Conservation (phyloP, 2,888 invertebrate species). For the Lasioglossum figueresi region DNA sequence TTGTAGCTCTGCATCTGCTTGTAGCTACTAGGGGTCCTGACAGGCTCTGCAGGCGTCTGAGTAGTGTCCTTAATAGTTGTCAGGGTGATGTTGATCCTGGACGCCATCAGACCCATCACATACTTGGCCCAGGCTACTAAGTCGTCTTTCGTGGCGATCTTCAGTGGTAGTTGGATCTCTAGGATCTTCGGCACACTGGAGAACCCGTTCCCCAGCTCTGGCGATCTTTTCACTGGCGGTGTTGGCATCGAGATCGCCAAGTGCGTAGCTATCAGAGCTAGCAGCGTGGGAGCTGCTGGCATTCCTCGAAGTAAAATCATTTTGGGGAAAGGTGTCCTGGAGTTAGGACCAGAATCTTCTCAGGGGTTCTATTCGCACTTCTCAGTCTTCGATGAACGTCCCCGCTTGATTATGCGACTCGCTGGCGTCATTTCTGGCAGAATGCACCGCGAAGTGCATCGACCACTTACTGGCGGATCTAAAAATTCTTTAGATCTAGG, state of each 20-base stretch:
- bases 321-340: neutral
- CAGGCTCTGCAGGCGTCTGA: neutral
- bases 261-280: conserved; percentile 46
- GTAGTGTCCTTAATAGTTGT: conserved; percentile 52
- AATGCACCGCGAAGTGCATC: neutral
- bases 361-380: neutral
- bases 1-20: neutral
- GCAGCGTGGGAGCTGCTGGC: conserved; percentile 28
- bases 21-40: neutral
- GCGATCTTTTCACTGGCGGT: conserved; percentile 38
- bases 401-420: conserved; percentile 13
- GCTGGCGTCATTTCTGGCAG: conserved; percentile 14
- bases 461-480: neutral
- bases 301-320: conserved; percentile 44
- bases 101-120: conserved; percentile 80
- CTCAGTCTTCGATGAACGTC: conserved; percentile 1
- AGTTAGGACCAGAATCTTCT: neutral
- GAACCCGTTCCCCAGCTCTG: conserved; percentile 49
- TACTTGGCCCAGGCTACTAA: conserved; percentile 79
- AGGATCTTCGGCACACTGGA: conserved; percentile 68
- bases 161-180: conserved; percentile 76
- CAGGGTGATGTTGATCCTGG: conserved; percentile 79
- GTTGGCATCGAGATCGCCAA: conserved; percentile 54
- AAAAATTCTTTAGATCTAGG: neutral
- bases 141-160: conserved; percentile 76